phyloP scores from a whole-genome alignment of 2,113 vertebrate genomes.

The Nerophis lumbriciformis region DNA sequence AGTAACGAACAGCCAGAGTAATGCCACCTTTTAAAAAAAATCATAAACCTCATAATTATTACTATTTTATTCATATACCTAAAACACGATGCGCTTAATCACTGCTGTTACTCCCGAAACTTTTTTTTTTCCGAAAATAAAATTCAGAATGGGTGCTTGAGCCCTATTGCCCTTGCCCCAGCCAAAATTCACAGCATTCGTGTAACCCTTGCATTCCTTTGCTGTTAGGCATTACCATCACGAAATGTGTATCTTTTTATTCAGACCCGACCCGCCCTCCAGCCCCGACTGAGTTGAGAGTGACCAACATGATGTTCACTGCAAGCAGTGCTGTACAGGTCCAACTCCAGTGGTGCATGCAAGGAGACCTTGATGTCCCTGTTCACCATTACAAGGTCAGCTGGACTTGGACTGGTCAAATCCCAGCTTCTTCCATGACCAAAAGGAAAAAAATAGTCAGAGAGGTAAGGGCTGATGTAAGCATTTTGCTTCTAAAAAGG shows the following conservation, averaged over 20 bases:
- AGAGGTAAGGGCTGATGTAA: conserved; percentile 66
- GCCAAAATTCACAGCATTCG: no score
- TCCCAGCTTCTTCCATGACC: conserved; percentile 71
- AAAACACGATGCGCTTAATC: no score
- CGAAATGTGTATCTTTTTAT: not conserved
- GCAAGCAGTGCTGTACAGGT: conserved; percentile 69
- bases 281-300: conserved; percentile 76
- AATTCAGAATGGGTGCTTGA: no score
- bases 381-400: conserved; percentile 88
- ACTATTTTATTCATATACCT: no score
- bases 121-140: no score
- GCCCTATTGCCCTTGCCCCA: no score
- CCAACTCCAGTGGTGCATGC: conserved; percentile 74
- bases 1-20: no score
- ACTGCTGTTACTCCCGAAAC: no score
- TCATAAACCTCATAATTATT: no score
- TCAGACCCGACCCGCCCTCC: conserved; percentile 82
- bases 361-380: conserved; percentile 80
- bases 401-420: conserved; percentile 81
- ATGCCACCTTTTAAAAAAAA: no score
- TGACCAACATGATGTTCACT: conserved; percentile 74
- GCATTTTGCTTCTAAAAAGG: not conserved
- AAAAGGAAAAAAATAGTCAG: conserved; percentile 80
- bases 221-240: no score
- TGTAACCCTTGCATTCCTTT: no score